Base-by-base conservation (phyloP, 1,140 invertebrate genomes). In the Holcopasites calliopsidis region DNA sequence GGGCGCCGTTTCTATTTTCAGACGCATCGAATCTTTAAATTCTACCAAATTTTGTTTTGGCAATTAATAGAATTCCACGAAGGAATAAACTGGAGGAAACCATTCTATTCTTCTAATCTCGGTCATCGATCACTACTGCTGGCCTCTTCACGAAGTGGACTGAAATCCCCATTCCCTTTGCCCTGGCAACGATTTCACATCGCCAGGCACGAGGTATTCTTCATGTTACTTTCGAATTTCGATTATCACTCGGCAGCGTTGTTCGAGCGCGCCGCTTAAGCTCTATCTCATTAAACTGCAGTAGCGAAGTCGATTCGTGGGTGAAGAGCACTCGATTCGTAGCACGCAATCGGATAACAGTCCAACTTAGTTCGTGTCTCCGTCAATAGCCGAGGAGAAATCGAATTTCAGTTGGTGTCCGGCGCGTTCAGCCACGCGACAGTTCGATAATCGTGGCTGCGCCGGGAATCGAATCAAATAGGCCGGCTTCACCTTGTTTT, bases 21-120 rank as follows among this genome's bases (percentile, higher is more conserved):
- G n/a, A n/a, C n/a, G n/a, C n/a, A n/a, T n/a, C n/a, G n/a, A n/a
- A n/a, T n/a, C n/a, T n/a, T n/a, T n/a, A n/a, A n/a, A n/a, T n/a
- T n/a, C n/a, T n/a, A n/a, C n/a, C n/a, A n/a, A n/a, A n/a, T n/a
- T n/a, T n/a, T n/a, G n/a, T n/a, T n/a, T n/a, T n/a, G n/a, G n/a
- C n/a, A n/a, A n/a, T n/a, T n/a, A n/a, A n/a, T n/a, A n/a, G n/a
- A n/a, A n/a, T n/a, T n/a, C n/a, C n/a, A n/a, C n/a, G n/a, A n/a
- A n/a, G n/a, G 38, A 13, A 33, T 64, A 33, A 64, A 64, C 6
- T n/a, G n/a, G 44, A 13, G 11, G n/a, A 65, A 65, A 33, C 31
- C 44, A 33, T 42, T 8, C 44, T 50, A 65, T 65, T 65, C 42
- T 65, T 21, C 62, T 65, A 50, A 65, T 65, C 62, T 50, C 62